Evolutionary conservation across 2,797 vertebrate species (phyloP), one percentile per base, ranked within the genome.

Genomic region (Remorina albescens): DNA sequence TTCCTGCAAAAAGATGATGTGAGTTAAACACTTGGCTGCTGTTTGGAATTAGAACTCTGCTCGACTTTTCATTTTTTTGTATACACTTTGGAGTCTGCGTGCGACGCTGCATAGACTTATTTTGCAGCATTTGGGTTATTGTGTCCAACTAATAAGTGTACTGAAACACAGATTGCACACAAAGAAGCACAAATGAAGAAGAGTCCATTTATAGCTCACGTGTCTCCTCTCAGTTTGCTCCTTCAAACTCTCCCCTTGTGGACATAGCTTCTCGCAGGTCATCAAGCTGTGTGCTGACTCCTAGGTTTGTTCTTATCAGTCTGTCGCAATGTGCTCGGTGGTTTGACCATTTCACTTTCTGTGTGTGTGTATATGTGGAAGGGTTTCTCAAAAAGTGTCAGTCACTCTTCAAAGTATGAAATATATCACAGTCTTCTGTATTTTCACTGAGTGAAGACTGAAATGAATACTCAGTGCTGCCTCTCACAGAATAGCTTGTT

Each of bases 401-500:
- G 46, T 47, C 21, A 2, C 62, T 63, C 36, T 32, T 81, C 63
- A 59, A 37, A 64, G 67, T 59, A 47, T 70, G 72, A 82, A 69
- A 25, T 64, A 53, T 74, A 61, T 71, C 78, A 39, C 67, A 54
- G 55, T 28, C 63, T n/a, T 18, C 32, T 39, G 18, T 36, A 36
- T 66, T 44, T 6, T 3, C 60, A 46, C 49, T 10, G 21, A 58
- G 60, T 18, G 59, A 26, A 46, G 28, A 62, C n/a, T 28, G 73
- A 18, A 34, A 39, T 69, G 34, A 58, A 67, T 6, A 4, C 34
- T 53, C 9, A 8, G 23, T 2, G 39, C 55, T 62, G 67, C 73
- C 67, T 77, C 59, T 65, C 18, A n/a, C 41, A 67, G 50, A 44
- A 50, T 5, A 41, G 37, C 1, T 50, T 67, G 58, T 71, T 80